Conservation (phyloP, 1,140 invertebrate genomes). For the Latrodectus geometricus region DNA sequence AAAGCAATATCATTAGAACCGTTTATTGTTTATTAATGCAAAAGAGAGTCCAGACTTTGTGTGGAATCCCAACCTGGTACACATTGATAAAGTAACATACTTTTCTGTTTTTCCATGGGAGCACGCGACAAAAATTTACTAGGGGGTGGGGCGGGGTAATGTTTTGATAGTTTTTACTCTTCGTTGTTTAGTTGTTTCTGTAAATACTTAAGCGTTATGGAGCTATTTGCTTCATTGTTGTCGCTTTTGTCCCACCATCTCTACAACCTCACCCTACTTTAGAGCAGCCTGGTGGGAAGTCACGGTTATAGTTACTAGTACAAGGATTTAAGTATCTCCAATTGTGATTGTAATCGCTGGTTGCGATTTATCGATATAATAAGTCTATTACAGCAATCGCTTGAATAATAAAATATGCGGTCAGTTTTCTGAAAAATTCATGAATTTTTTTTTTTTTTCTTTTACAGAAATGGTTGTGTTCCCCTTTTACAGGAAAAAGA, state of each 20-base stretch:
- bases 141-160: neutral
- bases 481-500: too few relatives aligned
- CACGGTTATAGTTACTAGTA: neutral
- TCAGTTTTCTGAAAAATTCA: too few relatives aligned
- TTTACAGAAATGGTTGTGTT: too few relatives aligned
- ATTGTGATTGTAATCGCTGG: neutral
- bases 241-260: neutral
- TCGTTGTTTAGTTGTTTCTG: neutral
- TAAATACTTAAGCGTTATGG: too few relatives aligned
- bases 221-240: neutral
- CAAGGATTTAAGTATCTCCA: neutral
- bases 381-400: too few relatives aligned
- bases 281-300: neutral
- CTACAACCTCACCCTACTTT: neutral
- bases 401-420: too few relatives aligned
- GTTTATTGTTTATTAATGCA: conserved; percentile 61
- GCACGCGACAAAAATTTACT: neutral
- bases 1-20: conserved; percentile 57
- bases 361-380: too few relatives aligned
- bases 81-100: conserved; percentile 41
- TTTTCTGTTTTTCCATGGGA: neutral
- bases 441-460: too few relatives aligned
- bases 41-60: conserved; percentile 32
- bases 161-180: neutral
- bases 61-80: conserved; percentile 46